These are phyloP conservation scores for Metopolophium dirhodum DNA, from an alignment of 1,140 invertebrate genomes.

Conservation along the genomic window DNA sequence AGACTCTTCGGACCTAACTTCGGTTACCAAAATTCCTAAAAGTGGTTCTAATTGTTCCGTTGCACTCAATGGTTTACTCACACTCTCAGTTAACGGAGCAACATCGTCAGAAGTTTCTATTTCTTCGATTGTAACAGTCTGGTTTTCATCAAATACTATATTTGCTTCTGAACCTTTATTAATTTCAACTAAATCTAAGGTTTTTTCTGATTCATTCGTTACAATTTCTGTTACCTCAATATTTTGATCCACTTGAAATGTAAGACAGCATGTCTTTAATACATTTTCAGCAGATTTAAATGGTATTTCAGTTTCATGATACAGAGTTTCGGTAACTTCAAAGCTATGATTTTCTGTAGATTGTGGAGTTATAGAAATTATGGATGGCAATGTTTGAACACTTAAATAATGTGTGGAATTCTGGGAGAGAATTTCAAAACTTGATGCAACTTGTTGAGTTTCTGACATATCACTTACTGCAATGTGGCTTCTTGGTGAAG, in stretches of 20 bases:
- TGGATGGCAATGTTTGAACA: neutral
- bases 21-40: neutral
- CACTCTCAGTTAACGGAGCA: neutral
- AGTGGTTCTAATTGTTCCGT: neutral
- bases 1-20: slow-evolving; percentile 12
- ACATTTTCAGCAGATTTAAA: neutral
- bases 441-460: neutral
- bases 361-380: neutral
- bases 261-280: neutral
- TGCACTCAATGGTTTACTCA: neutral
- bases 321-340: neutral
- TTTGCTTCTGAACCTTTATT: neutral
- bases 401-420: neutral
- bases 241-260: neutral
- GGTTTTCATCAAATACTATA: slow-evolving; percentile 28
- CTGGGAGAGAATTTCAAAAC: neutral
- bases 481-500: neutral
- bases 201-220: slow-evolving; percentile 19
- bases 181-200: neutral
- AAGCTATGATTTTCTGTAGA: neutral
- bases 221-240: slow-evolving; percentile 31
- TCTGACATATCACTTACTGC: slow-evolving; percentile 13
- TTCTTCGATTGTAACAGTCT: slow-evolving; percentile 25
- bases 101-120: slow-evolving; percentile 20
- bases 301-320: slow-evolving; percentile 37